Percentiles rank a stretch among this genome's conserved stretches.
phyloP scores from a whole-genome alignment of 2,797 vertebrate genomes.

The Paratrypauchen microcephalus region DNA sequence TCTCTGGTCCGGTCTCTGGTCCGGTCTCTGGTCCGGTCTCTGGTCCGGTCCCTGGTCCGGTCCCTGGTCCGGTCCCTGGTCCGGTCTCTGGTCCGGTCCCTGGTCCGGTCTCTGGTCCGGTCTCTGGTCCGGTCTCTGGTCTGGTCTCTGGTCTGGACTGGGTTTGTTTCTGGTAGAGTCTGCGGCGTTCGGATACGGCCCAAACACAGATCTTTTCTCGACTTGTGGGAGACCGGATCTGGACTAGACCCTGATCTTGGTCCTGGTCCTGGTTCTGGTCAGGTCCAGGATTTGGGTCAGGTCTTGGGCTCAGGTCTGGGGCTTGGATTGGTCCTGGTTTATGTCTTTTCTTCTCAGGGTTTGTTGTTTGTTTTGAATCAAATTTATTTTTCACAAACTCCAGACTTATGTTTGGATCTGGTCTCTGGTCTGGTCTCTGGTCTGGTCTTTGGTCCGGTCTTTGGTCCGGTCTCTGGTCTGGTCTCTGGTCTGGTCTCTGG shows the following conservation, averaged over 20 bases:
- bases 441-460: background rate
- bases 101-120: background rate
- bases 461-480: background rate
- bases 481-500: background rate
- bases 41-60: background rate
- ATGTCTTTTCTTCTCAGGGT: too few species aligned
- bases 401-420: background rate
- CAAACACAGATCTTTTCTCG: conserved; percentile 82
- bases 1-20: conserved; percentile 8
- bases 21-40: conserved; percentile 19
- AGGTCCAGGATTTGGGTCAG: background rate
- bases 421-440: background rate
- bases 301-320: background rate
- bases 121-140: conserved; percentile 28
- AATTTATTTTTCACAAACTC: conserved; percentile 2
- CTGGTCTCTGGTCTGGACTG: conserved; percentile 71
- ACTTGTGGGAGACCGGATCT: conserved; percentile 83
- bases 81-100: background rate
- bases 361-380: background rate
- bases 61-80: background rate
- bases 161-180: conserved; percentile 75
- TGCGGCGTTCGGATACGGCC: conserved; percentile 80
- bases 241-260: conserved; percentile 64
- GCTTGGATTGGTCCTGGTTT: background rate
- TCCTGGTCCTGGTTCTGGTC: conserved; percentile 27